A percentile compares a stretch with the other conserved stretches of the same genome.
These are phyloP conservation scores for Drosophila tani DNA, from an alignment of 1,140 invertebrate species.

Conservation along the genomic window DNA sequence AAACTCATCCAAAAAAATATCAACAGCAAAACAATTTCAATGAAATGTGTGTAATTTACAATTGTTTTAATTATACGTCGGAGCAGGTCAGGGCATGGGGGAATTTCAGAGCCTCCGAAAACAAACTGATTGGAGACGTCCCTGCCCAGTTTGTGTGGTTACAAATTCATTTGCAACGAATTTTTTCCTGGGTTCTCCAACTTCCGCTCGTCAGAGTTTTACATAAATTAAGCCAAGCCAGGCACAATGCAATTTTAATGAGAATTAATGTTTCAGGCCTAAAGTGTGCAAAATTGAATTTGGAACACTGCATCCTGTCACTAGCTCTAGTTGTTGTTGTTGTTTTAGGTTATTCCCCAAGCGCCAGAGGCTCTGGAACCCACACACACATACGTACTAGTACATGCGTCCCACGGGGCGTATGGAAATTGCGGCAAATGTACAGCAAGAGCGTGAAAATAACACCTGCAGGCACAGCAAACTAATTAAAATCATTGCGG, in stretches of 20 bases:
- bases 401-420: slow-evolving; percentile 1
- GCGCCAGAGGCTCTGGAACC: slow-evolving; percentile 9
- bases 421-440: slow-evolving; percentile 34
- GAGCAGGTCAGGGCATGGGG: background rate
- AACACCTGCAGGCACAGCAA: slow-evolving; percentile 65
- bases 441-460: slow-evolving; percentile 48
- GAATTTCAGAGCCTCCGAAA: slow-evolving; percentile 4
- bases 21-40: slow-evolving; percentile 31
- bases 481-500: slow-evolving; percentile 71
- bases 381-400: slow-evolving; percentile 1
- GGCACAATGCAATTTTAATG: slow-evolving; percentile 67
- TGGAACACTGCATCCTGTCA: slow-evolving; percentile 13
- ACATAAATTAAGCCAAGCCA: slow-evolving; percentile 54
- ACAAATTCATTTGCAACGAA: slow-evolving; percentile 33
- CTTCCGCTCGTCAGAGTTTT: slow-evolving; percentile 47
- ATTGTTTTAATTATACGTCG: slow-evolving; percentile 44
- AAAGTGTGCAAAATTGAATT: slow-evolving; percentile 65
- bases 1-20: slow-evolving; percentile 12
- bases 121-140: slow-evolving; percentile 31
- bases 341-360: slow-evolving; percentile 9
- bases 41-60: slow-evolving; percentile 46
- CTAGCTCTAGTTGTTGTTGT: background rate
- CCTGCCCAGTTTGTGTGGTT: slow-evolving; percentile 3
- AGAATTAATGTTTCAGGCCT: slow-evolving; percentile 60
- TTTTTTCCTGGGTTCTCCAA: slow-evolving; percentile 20